These are phyloP conservation scores for Gisinianus flammeolus DNA, from an alignment of 2,888 invertebrate genomes.

Conservation along the genomic window DNA sequence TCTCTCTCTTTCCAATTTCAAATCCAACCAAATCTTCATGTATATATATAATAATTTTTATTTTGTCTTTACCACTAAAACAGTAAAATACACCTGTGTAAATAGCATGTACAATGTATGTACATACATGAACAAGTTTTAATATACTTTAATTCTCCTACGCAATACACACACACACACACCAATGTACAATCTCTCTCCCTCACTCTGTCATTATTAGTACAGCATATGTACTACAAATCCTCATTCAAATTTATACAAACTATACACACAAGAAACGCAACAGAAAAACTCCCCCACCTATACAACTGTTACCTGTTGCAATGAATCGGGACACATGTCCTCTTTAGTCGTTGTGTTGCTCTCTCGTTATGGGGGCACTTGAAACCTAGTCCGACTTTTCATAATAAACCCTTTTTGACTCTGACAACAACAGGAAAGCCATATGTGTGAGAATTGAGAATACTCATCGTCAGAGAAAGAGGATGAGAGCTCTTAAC, in stretches of 20 bases:
- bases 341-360: not conserved
- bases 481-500: conserved; percentile 22
- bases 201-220: too few species aligned
- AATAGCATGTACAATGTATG: not conserved
- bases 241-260: conserved; percentile 4
- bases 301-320: not conserved
- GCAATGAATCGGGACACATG: too few species aligned
- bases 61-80: not conserved
- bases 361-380: not conserved
- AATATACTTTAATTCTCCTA: conserved; percentile 23
- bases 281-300: conserved; percentile 2
- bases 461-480: conserved; percentile 6
- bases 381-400: conserved; percentile 5
- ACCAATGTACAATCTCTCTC: too few species aligned
- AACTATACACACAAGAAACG: not conserved
- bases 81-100: not conserved
- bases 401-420: conserved; percentile 14
- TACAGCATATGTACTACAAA: too few species aligned
- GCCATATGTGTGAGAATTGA: conserved; percentile 26
- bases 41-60: not conserved
- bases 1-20: not conserved
- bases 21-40: conserved; percentile 6
- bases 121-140: not conserved
- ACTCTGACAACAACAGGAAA: conserved; percentile 11
- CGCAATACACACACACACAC: not conserved